These are phyloP conservation scores for Trematomus loennbergii DNA, from an alignment of 2,113 vertebrate genomes.

Conservation along the genomic window DNA sequence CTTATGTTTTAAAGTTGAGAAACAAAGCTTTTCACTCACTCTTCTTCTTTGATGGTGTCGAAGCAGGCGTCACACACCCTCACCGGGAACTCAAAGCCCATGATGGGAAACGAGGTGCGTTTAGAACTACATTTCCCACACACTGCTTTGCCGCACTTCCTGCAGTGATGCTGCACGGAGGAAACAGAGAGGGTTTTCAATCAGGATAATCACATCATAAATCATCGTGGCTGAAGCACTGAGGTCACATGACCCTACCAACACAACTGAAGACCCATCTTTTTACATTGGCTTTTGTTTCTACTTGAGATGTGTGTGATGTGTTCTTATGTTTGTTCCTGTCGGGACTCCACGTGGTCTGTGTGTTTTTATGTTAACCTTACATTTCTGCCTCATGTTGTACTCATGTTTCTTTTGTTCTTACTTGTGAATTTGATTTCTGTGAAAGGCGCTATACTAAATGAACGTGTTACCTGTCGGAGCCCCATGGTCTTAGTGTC, in stretches of 20 bases:
- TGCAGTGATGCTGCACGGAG: constrained; percentile 92
- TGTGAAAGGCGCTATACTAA: too few species aligned
- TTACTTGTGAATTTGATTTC: too few species aligned
- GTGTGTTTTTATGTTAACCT: too few species aligned
- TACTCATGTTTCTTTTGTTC: too few species aligned
- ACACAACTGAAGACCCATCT: too few species aligned
- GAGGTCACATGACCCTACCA: constrained; percentile 7
- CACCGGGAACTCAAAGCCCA: constrained; percentile 99
- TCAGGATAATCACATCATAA: background rate
- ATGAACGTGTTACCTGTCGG: constrained; percentile 86
- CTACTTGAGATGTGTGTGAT: too few species aligned
- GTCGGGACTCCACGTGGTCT: too few species aligned
- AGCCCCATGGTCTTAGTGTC: constrained; percentile 94
- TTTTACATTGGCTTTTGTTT: too few species aligned
- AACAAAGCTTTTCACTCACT: constrained; percentile 87
- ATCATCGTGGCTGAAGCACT: background rate
- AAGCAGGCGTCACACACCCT: constrained; percentile 95
- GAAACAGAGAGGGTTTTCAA: constrained; percentile 13
- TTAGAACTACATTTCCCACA: constrained; percentile 97
- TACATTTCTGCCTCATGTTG: too few species aligned
- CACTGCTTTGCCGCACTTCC: constrained; percentile 96
- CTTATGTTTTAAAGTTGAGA: background rate
- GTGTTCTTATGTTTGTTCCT: too few species aligned
- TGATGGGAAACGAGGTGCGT: constrained; percentile 92
- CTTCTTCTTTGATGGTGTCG: constrained; percentile 95